Conservation (phyloP, 2,888 invertebrate genomes). For the Sesamia inferens region DNA sequence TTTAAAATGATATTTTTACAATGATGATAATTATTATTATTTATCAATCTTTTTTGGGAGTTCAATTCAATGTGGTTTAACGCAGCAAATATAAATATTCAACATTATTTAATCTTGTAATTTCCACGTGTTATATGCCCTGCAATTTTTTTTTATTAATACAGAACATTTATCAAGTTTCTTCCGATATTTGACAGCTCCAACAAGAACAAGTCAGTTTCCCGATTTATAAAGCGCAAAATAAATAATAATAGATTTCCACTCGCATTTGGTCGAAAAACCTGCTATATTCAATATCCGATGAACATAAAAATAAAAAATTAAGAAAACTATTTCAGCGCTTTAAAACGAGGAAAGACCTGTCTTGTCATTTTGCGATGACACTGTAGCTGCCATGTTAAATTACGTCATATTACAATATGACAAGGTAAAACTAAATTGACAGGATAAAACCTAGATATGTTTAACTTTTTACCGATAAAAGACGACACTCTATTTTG, state of each 20-base stretch:
- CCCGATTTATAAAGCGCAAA: conserved; percentile 4
- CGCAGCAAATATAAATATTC: conserved; percentile 16
- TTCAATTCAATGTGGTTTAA: neutral
- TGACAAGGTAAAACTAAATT: neutral
- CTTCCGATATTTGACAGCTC: neutral
- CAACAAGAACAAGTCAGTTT: conserved; percentile 9
- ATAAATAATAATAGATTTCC: conserved; percentile 39
- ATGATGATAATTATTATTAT: conserved; percentile 12
- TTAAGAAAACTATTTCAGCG: conserved; percentile 23
- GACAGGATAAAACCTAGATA: neutral
- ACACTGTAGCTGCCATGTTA: neutral
- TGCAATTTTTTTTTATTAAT: neutral
- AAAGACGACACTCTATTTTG: neutral
- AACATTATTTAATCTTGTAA: neutral
- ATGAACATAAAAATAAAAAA: conserved; percentile 49
- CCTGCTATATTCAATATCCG: conserved; percentile 55
- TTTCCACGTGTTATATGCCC: neutral
- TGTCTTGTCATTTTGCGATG: neutral
- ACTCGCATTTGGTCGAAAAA: conserved; percentile 40
- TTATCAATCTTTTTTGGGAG: conserved; percentile 18
- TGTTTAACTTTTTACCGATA: neutral
- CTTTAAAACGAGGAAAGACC: conserved; percentile 18
- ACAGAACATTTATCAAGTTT: neutral
- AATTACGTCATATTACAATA: neutral
- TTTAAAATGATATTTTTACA: conserved; percentile 44